A percentile compares a stretch with the other conserved stretches of the same genome.
Conservation (phyloP, 2,797 vertebrate species). For the Malurus leucopterus region DNA sequence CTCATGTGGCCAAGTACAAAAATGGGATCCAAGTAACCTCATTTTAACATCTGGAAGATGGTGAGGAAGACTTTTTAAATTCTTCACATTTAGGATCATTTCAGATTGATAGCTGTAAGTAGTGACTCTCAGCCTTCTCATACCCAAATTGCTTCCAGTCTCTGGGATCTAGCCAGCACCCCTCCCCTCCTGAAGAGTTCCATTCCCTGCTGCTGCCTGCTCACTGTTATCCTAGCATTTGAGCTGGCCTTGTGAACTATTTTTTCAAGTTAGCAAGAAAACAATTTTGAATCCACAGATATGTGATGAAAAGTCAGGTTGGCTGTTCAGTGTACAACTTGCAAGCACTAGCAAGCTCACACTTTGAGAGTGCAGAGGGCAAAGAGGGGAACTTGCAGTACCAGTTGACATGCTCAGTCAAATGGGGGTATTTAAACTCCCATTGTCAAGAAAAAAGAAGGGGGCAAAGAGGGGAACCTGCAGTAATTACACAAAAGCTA, state of each 20-base stretch:
- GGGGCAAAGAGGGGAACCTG: no score
- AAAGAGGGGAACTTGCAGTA: no score
- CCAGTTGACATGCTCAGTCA: no score
- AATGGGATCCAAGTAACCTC: not conserved
- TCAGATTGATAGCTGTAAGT: not conserved
- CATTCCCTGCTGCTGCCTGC: not conserved
- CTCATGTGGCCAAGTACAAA: not conserved
- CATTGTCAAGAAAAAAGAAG: no score
- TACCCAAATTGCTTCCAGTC: not conserved
- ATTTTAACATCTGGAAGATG: not conserved
- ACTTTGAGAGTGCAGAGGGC: no score
- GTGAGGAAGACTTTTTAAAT: not conserved
- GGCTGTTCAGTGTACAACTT: no score
- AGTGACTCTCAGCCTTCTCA: not conserved
- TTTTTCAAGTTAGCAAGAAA: no score
- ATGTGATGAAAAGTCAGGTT: no score
- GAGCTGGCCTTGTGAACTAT: no score
- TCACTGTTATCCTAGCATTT: accelerated
- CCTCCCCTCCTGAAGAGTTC: not conserved
- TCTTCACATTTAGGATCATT: not conserved
- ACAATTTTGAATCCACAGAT: no score
- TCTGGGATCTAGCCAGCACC: not conserved
- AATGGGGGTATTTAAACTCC: no score
- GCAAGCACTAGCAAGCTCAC: no score
- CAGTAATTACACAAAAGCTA: not conserved